Evolutionary conservation across 2,888 invertebrate species (phyloP), one percentile per base, ranked within the genome.

Genomic region (Tenthredo mesomela): DNA sequence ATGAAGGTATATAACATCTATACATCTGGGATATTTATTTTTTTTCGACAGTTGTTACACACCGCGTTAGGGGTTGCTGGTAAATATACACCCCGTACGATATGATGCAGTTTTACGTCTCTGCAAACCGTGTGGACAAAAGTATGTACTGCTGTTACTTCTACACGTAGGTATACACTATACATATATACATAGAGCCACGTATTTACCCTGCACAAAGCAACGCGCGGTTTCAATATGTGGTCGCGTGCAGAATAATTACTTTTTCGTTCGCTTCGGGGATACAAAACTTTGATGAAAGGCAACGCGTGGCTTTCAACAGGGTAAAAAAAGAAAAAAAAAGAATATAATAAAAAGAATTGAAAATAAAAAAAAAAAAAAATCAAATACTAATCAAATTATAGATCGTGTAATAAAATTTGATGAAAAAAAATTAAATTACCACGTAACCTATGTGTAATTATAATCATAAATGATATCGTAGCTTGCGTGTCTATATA

Each of bases 171-270:
- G 18, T 29, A 15, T 33, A 67, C 25, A 70, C n/a, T 33, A 37
- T 12, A 70, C 33, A 33, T 70, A 33, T 9, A 9, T 70, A 37
- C 15, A 29, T 50, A 50, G 9, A 12, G 77, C 50, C 25, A 58
- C 33, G 37, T 54, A 33, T 78, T 84, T 84, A 21, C 65, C 40
- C 50, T n/a, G 33, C 40, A 67, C 84, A 80, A 84, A 84, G 80
- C 65, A 50, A 67, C n/a, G 25, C 61, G 33, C 4, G 12, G 65
- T 33, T 43, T 82, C 82, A 70, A 82, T 82, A 50, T 71, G 82
- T 82, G 67, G 88, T 89, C 89, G 90, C 89, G 88, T 89, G 88
- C 88, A 87, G 87, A 87, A 88, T 90, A 90, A 90, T 89, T 90
- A 89, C 89, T 90, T 90, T 88, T 89, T 87, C 87, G 86, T 87